Conservation (phyloP, 2,113 vertebrate genomes). For the Lipotes vexillifer region DNA sequence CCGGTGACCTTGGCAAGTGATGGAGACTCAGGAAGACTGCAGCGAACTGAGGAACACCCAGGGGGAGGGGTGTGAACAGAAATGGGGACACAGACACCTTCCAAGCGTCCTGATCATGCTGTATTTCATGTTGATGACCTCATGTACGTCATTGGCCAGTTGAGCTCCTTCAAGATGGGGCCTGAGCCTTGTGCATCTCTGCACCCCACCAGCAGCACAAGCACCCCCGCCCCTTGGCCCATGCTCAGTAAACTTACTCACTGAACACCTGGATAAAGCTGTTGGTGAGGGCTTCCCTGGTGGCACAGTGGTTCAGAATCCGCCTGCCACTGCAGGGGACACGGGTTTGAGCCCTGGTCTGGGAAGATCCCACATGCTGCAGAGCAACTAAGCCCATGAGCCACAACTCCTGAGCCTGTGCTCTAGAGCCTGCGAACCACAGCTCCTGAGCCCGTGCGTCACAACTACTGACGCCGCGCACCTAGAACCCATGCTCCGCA, state of each 20-base stretch:
- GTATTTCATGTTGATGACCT: background rate
- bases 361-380: too few relatives aligned
- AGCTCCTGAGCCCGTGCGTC: too few relatives aligned
- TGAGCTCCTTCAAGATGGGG: background rate
- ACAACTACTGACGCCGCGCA: too few relatives aligned
- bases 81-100: background rate
- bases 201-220: background rate
- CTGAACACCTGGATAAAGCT: rapidly evolving
- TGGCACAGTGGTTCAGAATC: too few relatives aligned
- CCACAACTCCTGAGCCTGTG: too few relatives aligned
- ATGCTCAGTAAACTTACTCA: background rate
- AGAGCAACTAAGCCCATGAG: too few relatives aligned
- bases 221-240: background rate
- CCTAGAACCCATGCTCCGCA: too few relatives aligned
- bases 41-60: background rate
- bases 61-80: background rate
- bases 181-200: background rate
- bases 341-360: too few relatives aligned
- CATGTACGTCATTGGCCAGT: rapidly evolving
- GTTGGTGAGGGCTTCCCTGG: background rate
- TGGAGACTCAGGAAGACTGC: background rate
- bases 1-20: background rate
- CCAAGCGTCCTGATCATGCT: too few relatives aligned
- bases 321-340: too few relatives aligned
- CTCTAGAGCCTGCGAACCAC: too few relatives aligned